Base-by-base conservation (phyloP, 2,797 vertebrate genomes). In the Pseudotriccus pelzelni region DNA sequence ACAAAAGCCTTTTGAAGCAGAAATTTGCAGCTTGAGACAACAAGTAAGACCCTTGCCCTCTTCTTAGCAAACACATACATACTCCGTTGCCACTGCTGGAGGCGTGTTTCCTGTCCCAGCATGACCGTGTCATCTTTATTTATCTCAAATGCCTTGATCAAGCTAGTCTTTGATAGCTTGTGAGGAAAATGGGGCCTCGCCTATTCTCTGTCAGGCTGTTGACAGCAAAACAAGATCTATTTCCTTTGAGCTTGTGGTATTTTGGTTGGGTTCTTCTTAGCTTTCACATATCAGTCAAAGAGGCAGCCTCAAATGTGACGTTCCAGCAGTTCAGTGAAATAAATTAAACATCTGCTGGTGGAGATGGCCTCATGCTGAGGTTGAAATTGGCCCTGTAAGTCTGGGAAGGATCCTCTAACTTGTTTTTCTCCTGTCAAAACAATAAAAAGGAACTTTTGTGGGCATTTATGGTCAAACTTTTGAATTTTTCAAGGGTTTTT, bases 101-200 rank as follows among this genome's bases (percentile, higher is more conserved):
- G 94, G 93, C 79, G 0, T 37, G n/a, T 93, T 97, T 95, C 96
- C 75, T 95, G 96, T 87, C 78, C 55, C 67, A 92, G 90, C 96
- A 96, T 27, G 96, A 90, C 72, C 14, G 7, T 93, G 92, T 95
- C 95, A 36, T 94, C 89, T 87, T 87, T 76, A 9, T 85, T 96
- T 94, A 88, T 94, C 81, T 91, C 52, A 6, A 69, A 72, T 25
- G 50, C 41, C 88, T 81, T 83, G 75, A 95, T 95, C 90, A 77
- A 89, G 60, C 83, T 81, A 81, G 55, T 25, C 56, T 78, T 85
- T 10, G 21, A 79, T 59, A 87, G 87, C 93, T 94, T 53, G 46
- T 36, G 62, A 96, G 81, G 83, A 24, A 92, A 89, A 87, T 14
- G 53, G 36, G 80, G 91, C 93, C 95, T 92, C 74, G 53, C 34